Base-by-base conservation (phyloP, 1,140 invertebrate species). In the Euwallacea fornicatus region DNA sequence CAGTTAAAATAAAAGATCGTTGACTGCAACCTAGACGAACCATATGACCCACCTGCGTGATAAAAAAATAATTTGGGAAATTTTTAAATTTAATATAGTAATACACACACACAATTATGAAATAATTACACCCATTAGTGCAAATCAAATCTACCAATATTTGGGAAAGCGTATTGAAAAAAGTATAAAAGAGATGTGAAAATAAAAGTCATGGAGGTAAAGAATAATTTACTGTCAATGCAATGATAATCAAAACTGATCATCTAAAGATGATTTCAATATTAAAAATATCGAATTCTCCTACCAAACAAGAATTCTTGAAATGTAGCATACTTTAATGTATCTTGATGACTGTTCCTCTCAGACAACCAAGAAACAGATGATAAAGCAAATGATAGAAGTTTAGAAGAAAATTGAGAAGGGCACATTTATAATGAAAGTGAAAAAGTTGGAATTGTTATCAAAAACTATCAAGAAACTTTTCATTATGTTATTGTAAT, bases 1-100 rank as follows among this genome's bases (percentile, higher is more conserved):
- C 95, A 83, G 92, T 86, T 13, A 98, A 76, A 70, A 97, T 91
- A 78, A 90, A 94, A 60, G 92, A 88, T 64, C 97, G 84, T 0
- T 93, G 90, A 77, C 95, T 98, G 54, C 88, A 91, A 2, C 96
- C 97, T 82, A 99, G 91, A 82, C 93, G 96, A 6, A 99, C 82
- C 80, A 97, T 91, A 83, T 98, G 93, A 0, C 96, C 96, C 0
- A 96, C 93, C 71, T 86, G 76, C 7, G 89, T 78, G 46, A 50
- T 50, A 50, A 50, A 6, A 46, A 3, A 2, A 50, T 11, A 50
- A 50, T 2, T 13, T 50, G 46, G 7, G 6, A 33, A 33, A 4
- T 33, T 33, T 33, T 33, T 2, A 33, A 33, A 33, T 33, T 4
- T 33, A 33, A 33, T 33, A 33, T 33, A 33, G 4, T 33, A 33